Base-by-base conservation (phyloP, 2,888 invertebrate species). In the Omphaloscelis lunosa region DNA sequence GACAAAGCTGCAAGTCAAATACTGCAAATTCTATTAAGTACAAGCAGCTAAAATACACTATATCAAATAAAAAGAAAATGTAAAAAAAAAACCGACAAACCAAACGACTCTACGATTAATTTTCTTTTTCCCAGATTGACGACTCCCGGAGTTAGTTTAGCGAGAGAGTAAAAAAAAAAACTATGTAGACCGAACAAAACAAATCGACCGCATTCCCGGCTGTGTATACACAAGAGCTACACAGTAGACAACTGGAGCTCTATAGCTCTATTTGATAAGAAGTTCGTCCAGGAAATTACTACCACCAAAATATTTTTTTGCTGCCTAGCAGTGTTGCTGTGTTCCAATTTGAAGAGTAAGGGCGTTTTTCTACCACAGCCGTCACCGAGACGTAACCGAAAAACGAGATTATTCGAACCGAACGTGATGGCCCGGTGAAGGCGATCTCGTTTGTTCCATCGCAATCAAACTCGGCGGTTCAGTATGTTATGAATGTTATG, bases 111-210 rank as follows among this genome's bases (percentile, higher is more conserved):
- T n/a, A 41, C 67, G 51, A 81, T 81, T 63, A 34, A 80, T 79
- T 79, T 68, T 20, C 27, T 63, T 75, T 81, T 81, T 51, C 23
- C 75, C 68, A 29, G 41, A 82, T 63, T 81, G 17, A 45, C 15
- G 34, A 65, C 34, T 53, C 45, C 15, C 34, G 29, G 5, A n/a
- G 48, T 39, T 45, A n/a, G 80, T 53, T 48, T 29, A 53, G 51
- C 20, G 59, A 39, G 58, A 80, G 20, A 56, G 53, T 20, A 27
- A 81, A 67, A 81, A 45, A n/a, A n/a, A 75, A 56, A 39, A 58
- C 27, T 48, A n/a, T 2, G 34, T 34, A 59, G 62, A 53, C 58
- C 45, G 45, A 34, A 82, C n/a, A 66, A 74, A 61, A 81, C 45
- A 20, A 80, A 74, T 81, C 39, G 39, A n/a, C 17, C 61, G 20